Evolutionary conservation across 1,140 invertebrate genomes (phyloP).

Genomic region (Orchesella cincta): DNA sequence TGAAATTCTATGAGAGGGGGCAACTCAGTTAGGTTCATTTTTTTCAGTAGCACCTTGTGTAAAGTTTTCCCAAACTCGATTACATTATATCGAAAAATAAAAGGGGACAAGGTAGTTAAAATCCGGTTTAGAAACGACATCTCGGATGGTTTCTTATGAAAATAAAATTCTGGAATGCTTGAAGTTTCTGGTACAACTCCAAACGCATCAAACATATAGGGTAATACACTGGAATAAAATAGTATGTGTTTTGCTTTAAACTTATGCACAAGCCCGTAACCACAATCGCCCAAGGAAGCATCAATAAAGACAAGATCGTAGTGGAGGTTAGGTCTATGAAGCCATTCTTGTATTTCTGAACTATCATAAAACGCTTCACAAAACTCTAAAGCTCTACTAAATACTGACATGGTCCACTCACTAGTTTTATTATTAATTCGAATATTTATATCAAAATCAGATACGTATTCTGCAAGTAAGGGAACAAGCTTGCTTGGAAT

Average conservation of each 20-base stretch:
- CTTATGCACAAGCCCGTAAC: not conserved
- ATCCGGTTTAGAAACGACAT: not conserved
- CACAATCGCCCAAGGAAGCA: not conserved
- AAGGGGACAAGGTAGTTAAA: not conserved
- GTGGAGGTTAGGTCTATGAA: not conserved
- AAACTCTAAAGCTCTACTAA: not conserved
- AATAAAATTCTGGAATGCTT: not conserved
- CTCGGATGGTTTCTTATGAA: not conserved
- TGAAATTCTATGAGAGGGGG: not conserved
- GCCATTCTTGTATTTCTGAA: not conserved
- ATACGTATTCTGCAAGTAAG: not conserved
- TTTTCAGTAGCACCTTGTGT: not conserved
- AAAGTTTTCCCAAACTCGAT: not conserved
- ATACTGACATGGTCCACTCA: not conserved
- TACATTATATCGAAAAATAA: not conserved
- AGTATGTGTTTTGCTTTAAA: not conserved
- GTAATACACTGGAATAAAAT: not conserved
- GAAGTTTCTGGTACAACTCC: not conserved
- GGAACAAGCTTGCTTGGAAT: not conserved
- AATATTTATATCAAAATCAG: constrained; percentile 1
- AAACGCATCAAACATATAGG: not conserved
- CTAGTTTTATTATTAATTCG: not conserved
- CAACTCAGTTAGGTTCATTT: not conserved
- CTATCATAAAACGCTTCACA: constrained; percentile 14
- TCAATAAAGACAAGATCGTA: constrained; percentile 3